Base-by-base conservation (phyloP, 2,797 vertebrate genomes). In the Spinus olivaceus region DNA sequence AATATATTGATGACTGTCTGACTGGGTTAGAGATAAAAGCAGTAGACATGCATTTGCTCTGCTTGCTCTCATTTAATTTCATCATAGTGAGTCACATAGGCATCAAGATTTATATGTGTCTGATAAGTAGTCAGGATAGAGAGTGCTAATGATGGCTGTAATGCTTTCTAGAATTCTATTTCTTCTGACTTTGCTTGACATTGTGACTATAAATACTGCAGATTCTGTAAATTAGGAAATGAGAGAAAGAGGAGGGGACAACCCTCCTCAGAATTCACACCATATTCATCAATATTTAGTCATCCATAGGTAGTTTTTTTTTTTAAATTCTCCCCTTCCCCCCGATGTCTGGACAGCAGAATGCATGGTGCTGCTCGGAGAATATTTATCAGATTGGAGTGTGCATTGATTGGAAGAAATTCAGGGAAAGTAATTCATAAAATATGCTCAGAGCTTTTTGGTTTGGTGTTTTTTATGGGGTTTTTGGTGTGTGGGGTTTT, bases 121-220 rank as follows among this genome's bases (percentile, higher is more conserved):
- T 96, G 95, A 94, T 96, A 95, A 96, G 88, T 86, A 93, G 82
- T 73, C 13, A 14, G 87, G 85, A 69, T 92, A 78, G 61, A 93
- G 69, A 32, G 92, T 92, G 78, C 92, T 96, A 95, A 95, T 92
- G 87, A 94, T 67, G 42, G 88, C 92, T 94, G 87, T 92, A 95
- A 84, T 89, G 83, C 86, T 93, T 95, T 94, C 86, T 92, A 81
- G 93, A 94, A 87, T 96, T 94, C 90, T 94, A 14, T 96, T 96
- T 96, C 92, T 95, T 77, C 81, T 96, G 95, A 93, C 95, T 92
- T 96, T 95, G 71, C 47, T 92, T 96, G 95, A 96, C 94, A 94
- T 95, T 96, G 94, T 92, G 88, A 93, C 86, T 91, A 88, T 95
- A 92, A 96, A 93, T 91, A 82, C 64, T 91, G 57, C 83, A 96